Base-by-base conservation (phyloP, 2,888 invertebrate genomes). In the Augochlorella aurata region DNA sequence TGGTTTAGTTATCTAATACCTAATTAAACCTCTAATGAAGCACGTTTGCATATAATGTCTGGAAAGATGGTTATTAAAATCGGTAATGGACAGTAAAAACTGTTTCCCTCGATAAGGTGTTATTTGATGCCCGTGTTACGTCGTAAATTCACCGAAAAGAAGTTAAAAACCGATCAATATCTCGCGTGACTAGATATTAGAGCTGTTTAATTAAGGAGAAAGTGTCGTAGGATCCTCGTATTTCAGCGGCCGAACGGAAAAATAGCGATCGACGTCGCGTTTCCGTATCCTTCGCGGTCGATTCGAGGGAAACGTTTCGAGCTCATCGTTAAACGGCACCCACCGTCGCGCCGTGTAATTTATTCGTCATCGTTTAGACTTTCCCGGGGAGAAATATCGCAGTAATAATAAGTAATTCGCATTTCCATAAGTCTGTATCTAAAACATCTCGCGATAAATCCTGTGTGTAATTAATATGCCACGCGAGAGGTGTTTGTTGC, bases 201-300 rank as follows among this genome's bases (percentile, higher is more conserved):
- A n/a, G 65, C 29, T 54, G 38, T n/a, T 81, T 79, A 74, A 85
- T 81, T 69, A 77, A 71, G 63, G 76, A 54, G 74, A 85, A 85
- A 85, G 79, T 74, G 79, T 76, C 79, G 77, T 67, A 47, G 1
- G 61, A 71, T 52, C 58, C 54, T 63, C 29, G 65, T 79, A 68
- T 45, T 69, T 66, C 50, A 77, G 38, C 29, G 21, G 63, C 70
- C 52, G n/a, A 47, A 14, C 8, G 4, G 9, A 54, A 49, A 84
- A 49, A n/a, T 45, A 61, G 44, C 14, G 9, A 38, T 24, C 47
- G 49, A 38, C 45, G 1, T 14, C 4, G 5, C 24, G 18, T 77
- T 68, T 80, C 68, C 68, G 12, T 44, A 18, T n/a, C 21, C 38
- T 58, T 10, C 7, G 4, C 45, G 61, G 52, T 10, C 16, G 45